phyloP scores from a whole-genome alignment of 1,140 invertebrate species.

The Bombyx mori region ASM3026992v2 NC_085125.1:1898001-1898500 shows the following conservation, averaged over 20 bases:
- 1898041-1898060: too few species aligned
- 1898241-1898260: slow-evolving; percentile 94
- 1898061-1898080: too few species aligned
- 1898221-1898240: slow-evolving; percentile 95
- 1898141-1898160: slow-evolving; percentile 82
- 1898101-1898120: too few species aligned
- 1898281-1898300: slow-evolving; percentile 92
- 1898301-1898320: slow-evolving; percentile 84
- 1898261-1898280: slow-evolving; percentile 87
- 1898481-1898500: too few species aligned
- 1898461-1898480: too few species aligned
- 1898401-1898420: slow-evolving; percentile 86
- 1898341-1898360: slow-evolving; percentile 90
- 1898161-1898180: slow-evolving; percentile 83
- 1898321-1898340: slow-evolving; percentile 92
- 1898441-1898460: too few species aligned
- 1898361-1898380: slow-evolving; percentile 96
- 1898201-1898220: slow-evolving; percentile 86
- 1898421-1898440: too few species aligned
- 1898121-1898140: too few species aligned
- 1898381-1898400: slow-evolving; percentile 88
- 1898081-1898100: too few species aligned
- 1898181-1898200: slow-evolving; percentile 90
- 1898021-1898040: too few species aligned
- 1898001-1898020: too few species aligned